A percentile compares a stretch with the other conserved stretches of the same genome.
Evolutionary conservation across 2,888 invertebrate genomes (phyloP).

Genomic region (Hypselothyrea guttata): DNA sequence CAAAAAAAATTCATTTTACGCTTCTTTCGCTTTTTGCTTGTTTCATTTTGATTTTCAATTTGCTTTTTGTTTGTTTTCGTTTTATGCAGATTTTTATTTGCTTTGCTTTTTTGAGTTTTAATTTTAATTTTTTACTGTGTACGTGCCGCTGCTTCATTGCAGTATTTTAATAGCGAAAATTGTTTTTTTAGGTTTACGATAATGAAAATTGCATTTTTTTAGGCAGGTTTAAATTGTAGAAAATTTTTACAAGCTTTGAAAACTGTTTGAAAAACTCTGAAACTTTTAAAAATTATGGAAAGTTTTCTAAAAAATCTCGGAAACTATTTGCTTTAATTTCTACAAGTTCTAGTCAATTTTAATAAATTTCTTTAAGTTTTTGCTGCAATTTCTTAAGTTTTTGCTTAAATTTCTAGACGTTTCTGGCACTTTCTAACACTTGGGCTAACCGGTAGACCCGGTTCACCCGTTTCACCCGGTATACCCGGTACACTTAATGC

Average conservation of each 20-base stretch:
- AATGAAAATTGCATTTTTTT: no score
- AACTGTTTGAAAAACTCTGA: no score
- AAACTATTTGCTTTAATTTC: slow-evolving; percentile 20
- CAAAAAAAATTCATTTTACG: slow-evolving; percentile 49
- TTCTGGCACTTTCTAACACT: background rate
- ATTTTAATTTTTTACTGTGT: slow-evolving; percentile 53
- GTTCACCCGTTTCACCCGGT: no score
- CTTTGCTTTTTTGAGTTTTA: no score
- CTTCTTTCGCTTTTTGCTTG: slow-evolving; percentile 5
- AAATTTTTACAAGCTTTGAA: no score
- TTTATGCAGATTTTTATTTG: slow-evolving; percentile 12
- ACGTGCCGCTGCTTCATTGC: slow-evolving; percentile 59
- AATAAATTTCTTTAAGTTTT: no score
- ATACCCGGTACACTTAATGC: slow-evolving; percentile 16
- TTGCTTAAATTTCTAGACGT: no score
- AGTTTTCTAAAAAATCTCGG: no score
- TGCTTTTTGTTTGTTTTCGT: slow-evolving; percentile 17
- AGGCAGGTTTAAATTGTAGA: no score
- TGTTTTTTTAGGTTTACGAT: slow-evolving; percentile 16
- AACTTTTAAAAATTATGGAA: no score
- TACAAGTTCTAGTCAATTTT: no score
- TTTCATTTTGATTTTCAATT: slow-evolving; percentile 19
- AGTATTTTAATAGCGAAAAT: slow-evolving; percentile 29
- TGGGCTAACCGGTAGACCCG: no score
- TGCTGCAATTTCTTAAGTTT: slow-evolving; percentile 9